Evolutionary conservation across 2,113 vertebrate genomes (phyloP).

Genomic region (Odocoileus virginianus): DNA sequence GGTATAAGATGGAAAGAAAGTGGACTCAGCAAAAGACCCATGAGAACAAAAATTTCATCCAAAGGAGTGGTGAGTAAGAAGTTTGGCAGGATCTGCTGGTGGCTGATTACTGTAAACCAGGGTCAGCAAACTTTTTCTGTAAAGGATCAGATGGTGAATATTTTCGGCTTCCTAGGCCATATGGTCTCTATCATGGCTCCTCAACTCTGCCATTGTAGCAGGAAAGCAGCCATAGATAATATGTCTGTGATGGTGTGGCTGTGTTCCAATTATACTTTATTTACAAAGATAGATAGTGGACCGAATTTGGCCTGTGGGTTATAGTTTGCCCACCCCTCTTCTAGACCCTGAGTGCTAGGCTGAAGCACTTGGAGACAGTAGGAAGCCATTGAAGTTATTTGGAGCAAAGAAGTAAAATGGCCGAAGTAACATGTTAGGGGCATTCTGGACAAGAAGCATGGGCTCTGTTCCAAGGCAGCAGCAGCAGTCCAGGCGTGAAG

Average conservation of each 20-base stretch:
- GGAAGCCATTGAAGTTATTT: neutral
- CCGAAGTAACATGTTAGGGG: neutral
- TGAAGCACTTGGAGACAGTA: neutral
- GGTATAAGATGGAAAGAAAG: neutral
- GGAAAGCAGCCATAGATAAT: neutral
- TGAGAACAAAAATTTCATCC: neutral
- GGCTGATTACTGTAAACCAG: neutral
- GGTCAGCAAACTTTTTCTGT: neutral
- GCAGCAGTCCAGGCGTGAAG: neutral
- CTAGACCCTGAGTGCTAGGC: neutral
- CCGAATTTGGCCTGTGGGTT: neutral
- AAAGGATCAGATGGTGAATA: neutral
- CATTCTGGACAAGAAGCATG: neutral
- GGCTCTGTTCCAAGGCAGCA: neutral
- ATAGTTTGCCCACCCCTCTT: neutral
- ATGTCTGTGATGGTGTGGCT: neutral
- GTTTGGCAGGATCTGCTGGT: neutral
- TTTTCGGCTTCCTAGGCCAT: neutral
- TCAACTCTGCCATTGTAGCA: neutral
- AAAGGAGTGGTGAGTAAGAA: neutral
- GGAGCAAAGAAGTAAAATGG: conserved; percentile 20
- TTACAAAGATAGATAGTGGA: neutral
- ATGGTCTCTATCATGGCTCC: neutral
- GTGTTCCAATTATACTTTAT: neutral
- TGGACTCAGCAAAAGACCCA: neutral